Evolutionary conservation across 1,140 invertebrate species (phyloP).

Genomic region (Tenebrio molitor): DNA sequence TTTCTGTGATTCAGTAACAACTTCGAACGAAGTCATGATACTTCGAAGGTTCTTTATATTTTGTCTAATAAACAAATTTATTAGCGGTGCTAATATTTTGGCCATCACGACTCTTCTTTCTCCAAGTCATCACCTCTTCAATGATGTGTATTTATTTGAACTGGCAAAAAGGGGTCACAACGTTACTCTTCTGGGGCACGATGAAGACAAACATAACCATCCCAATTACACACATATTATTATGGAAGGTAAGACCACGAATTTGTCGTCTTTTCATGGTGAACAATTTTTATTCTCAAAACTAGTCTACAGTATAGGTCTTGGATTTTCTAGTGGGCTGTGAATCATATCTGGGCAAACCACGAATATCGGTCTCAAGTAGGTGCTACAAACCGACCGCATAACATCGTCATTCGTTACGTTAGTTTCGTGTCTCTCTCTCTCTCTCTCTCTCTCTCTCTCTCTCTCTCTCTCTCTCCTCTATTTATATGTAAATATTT

Average conservation of each 20-base stretch:
- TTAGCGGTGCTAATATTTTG: constrained; percentile 49
- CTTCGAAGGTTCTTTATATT: neutral
- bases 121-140: constrained; percentile 52
- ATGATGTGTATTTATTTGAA: constrained; percentile 45
- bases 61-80: neutral
- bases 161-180: constrained; percentile 50
- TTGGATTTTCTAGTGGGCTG: too few relatives aligned
- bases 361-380: too few relatives aligned
- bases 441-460: too few relatives aligned
- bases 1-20: neutral
- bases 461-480: too few relatives aligned
- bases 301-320: too few relatives aligned
- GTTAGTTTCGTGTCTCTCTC: too few relatives aligned
- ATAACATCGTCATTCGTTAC: too few relatives aligned
- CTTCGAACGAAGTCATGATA: neutral
- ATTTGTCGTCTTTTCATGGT: constrained; percentile 13
- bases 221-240: constrained; percentile 50
- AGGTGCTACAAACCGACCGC: too few relatives aligned
- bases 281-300: too few relatives aligned
- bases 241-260: constrained; percentile 48
- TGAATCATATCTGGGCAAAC: too few relatives aligned
- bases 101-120: constrained; percentile 41
- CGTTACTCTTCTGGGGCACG: constrained; percentile 45
- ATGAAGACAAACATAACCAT: constrained; percentile 33
- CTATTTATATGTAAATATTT: too few relatives aligned